These are phyloP conservation scores for Ceyx melanurus DNA, from an alignment of 2,113 vertebrate genomes.

Conservation along the genomic window DNA sequence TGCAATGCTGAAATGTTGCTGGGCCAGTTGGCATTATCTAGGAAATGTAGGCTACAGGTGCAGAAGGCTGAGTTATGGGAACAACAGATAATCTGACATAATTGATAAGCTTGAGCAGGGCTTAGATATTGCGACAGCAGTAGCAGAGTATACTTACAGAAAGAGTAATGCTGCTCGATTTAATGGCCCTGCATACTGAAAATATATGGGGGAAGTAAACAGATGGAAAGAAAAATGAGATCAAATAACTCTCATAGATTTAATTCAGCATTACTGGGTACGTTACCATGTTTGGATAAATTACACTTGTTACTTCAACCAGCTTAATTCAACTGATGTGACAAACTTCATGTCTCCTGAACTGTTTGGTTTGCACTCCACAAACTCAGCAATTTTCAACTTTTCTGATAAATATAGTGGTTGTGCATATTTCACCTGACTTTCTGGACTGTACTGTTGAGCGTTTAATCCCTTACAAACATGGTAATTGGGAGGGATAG, in stretches of 20 bases:
- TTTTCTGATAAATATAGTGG: neutral
- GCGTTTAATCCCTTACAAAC: neutral
- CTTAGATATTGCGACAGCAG: neutral
- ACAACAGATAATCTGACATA: neutral
- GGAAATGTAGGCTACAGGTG: neutral
- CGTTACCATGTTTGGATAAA: neutral
- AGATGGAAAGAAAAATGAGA: neutral
- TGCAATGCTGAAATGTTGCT: neutral
- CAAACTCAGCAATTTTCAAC: neutral
- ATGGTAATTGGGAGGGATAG: neutral
- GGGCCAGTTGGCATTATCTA: neutral
- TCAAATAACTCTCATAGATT: neutral
- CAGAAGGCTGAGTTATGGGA: neutral
- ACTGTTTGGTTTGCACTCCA: neutral
- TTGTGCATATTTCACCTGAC: fast-evolving
- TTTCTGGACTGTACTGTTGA: neutral
- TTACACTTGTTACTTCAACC: neutral
- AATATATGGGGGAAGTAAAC: neutral
- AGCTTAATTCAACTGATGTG: neutral
- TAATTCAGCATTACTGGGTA: neutral
- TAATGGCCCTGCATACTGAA: neutral
- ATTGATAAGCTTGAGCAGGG: neutral
- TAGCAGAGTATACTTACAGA: neutral
- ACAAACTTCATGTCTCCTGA: neutral
- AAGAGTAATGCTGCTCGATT: neutral